phyloP scores from a whole-genome alignment of 2,888 invertebrate genomes.

The Monoplex corrugatus region DNA sequence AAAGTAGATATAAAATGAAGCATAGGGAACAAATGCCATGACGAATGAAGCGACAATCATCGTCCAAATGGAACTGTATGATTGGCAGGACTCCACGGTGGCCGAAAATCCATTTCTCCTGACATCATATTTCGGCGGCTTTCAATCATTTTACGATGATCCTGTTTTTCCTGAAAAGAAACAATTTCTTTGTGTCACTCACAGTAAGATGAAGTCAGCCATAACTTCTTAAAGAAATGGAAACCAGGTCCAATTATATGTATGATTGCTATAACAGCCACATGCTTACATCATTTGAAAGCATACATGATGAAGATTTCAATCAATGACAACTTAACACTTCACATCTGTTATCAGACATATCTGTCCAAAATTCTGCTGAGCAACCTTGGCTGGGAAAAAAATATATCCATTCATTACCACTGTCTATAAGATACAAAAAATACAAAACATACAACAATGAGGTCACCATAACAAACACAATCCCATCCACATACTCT shows the following conservation, averaged over 20 bases:
- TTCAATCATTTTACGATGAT: constrained; percentile 43
- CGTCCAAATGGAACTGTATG: constrained; percentile 62
- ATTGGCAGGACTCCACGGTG: constrained; percentile 63
- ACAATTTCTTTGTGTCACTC: background rate
- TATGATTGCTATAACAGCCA: background rate
- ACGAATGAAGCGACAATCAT: constrained; percentile 32
- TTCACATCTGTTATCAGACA: background rate
- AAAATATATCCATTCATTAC: too few species aligned
- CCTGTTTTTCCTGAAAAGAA: constrained; percentile 51
- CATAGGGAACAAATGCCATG: too few species aligned
- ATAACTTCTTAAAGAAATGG: too few species aligned
- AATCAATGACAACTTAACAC: background rate
- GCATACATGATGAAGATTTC: background rate
- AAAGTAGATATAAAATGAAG: too few species aligned
- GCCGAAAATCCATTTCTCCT: constrained; percentile 52
- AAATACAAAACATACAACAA: background rate
- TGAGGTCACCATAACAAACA: background rate
- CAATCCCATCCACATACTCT: too few species aligned
- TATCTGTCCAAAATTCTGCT: background rate
- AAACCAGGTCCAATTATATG: too few species aligned
- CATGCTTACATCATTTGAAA: background rate
- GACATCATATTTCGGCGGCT: constrained; percentile 31
- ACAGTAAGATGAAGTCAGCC: background rate
- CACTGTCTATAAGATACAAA: background rate
- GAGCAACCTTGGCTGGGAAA: too few species aligned